A percentile compares a stretch with the other conserved stretches of the same genome.
These are phyloP conservation scores for Drosophila varians DNA, from an alignment of 1,140 invertebrate species.

Conservation along the genomic window DNA sequence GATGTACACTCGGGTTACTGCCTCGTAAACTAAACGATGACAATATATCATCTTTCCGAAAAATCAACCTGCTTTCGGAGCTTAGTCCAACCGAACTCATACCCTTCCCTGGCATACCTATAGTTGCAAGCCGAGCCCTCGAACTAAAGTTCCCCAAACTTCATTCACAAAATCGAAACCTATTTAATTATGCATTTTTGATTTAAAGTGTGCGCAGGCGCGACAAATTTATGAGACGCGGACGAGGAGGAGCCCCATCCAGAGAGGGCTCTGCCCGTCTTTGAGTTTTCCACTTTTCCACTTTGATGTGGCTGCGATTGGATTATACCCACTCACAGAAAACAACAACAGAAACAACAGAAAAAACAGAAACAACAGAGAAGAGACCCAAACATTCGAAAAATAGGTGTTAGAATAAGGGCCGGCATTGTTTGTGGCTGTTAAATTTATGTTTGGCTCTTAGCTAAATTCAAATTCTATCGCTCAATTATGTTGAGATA, in stretches of 20 bases:
- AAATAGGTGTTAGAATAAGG: conserved; percentile 31
- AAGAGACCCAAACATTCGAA: not conserved
- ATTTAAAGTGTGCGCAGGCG: conserved; percentile 69
- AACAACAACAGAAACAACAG: not conserved
- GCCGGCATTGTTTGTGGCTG: conserved; percentile 63
- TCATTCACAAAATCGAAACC: not conserved
- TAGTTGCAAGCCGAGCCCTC: not conserved
- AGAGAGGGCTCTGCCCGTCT: too few species aligned
- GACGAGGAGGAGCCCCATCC: conserved; percentile 3
- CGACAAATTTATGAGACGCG: conserved; percentile 72
- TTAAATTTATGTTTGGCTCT: conserved; percentile 83
- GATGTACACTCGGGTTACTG: conserved; percentile 57
- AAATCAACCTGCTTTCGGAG: not conserved
- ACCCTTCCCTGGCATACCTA: not conserved
- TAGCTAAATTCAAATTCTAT: conserved; percentile 83
- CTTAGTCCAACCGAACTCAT: not conserved
- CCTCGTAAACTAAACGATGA: conserved; percentile 55
- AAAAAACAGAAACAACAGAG: too few species aligned
- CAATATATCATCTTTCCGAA: conserved; percentile 56
- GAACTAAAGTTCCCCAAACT: not conserved
- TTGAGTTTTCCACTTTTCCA: conserved; percentile 13
- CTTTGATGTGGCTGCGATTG: conserved; percentile 39
- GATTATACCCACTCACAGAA: conserved; percentile 47
- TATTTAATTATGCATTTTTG: conserved; percentile 63
- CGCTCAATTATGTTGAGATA: conserved; percentile 83